Base-by-base conservation (phyloP, 2,113 vertebrate species). In the human region DNA sequence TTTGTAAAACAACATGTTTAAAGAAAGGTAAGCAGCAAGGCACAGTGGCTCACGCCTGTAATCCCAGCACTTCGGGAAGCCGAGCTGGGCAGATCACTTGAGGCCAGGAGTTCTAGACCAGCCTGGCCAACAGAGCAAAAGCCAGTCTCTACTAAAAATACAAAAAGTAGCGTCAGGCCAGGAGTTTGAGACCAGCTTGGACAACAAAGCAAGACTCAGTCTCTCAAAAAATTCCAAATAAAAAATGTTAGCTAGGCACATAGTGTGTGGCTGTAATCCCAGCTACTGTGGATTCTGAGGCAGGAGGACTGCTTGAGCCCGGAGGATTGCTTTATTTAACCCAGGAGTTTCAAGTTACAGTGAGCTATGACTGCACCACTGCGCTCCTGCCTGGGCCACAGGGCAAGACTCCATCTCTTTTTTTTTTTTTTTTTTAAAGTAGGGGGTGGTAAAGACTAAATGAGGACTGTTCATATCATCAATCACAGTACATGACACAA, bases 1-100 rank as follows among this genome's bases (percentile, higher is more conserved):
- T 92, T 94, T 50, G 22, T 92, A 30, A 96, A 89, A 73, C 3
- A 72, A 76, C 3, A 90, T 35, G 48, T 88, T 84, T 92, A 91
- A 92, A 90, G 38, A 61, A 64, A 78, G 10, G 27, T 94, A 25
- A 79, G 35, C 64, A 14, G 73, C 13, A 3, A 76, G 73, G 13
- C 25, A 27, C 7, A 0, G 40, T 27, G 61, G 27, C 61, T 45
- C 40, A 45, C 25, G 23, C 73, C 40, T 76, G 6, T 17, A 76
- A 76, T 76, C 73, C 25, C 14, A 76, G 40, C 25, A 45, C 25
- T 76, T 76, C 4, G 13, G 25, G 40, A 76, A 40, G 40, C 73
- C 13, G 25, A 45, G 73, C 6, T 3, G 27, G 40, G 40, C 13
- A 16, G 73, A 76, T 45, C 12, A 43, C 40, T 30, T 45, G 23